phyloP scores from a whole-genome alignment of 2,113 vertebrate genomes.

The Morone chrysops region DNA sequence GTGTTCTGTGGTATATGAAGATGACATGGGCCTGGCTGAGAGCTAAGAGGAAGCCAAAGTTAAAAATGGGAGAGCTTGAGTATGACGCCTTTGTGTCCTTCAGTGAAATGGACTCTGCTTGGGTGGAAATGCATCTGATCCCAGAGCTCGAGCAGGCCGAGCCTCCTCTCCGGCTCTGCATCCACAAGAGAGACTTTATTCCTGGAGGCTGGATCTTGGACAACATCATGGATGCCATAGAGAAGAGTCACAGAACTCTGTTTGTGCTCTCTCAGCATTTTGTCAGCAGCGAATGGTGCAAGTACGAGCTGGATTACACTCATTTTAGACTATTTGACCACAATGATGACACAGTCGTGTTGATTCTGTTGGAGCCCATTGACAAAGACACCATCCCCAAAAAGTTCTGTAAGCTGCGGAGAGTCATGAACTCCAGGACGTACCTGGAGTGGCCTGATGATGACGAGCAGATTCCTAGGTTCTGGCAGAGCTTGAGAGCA shows the following conservation, averaged over 20 bases:
- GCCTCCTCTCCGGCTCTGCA: conserved; percentile 83
- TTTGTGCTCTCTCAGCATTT: conserved; percentile 90
- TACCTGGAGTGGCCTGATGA: conserved; percentile 89
- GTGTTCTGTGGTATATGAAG: conserved; percentile 86
- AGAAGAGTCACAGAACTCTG: conserved; percentile 88
- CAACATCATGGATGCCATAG: conserved; percentile 90
- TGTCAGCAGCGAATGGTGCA: conserved; percentile 91
- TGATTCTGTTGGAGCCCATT: conserved; percentile 89
- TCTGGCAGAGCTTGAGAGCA: conserved; percentile 87
- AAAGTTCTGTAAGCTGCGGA: conserved; percentile 88
- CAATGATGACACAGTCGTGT: conserved; percentile 84
- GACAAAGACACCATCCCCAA: conserved; percentile 85
- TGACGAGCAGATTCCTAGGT: conserved; percentile 73
- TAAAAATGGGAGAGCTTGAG: conserved; percentile 57
- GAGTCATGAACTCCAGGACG: conserved; percentile 90
- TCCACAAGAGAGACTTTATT: conserved; percentile 89
- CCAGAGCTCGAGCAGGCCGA: conserved; percentile 83
- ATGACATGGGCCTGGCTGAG: conserved; percentile 91
- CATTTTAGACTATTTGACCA: conserved; percentile 91
- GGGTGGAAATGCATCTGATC: conserved; percentile 89
- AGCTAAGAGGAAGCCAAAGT: conserved; percentile 87
- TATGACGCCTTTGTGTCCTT: conserved; percentile 91
- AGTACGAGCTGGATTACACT: conserved; percentile 91
- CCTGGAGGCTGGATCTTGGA: conserved; percentile 89
- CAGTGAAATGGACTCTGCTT: conserved; percentile 87